Evolutionary conservation across 1,140 invertebrate species (phyloP), one percentile per base, ranked within the genome.

Genomic region (Neelides sp.): DNA sequence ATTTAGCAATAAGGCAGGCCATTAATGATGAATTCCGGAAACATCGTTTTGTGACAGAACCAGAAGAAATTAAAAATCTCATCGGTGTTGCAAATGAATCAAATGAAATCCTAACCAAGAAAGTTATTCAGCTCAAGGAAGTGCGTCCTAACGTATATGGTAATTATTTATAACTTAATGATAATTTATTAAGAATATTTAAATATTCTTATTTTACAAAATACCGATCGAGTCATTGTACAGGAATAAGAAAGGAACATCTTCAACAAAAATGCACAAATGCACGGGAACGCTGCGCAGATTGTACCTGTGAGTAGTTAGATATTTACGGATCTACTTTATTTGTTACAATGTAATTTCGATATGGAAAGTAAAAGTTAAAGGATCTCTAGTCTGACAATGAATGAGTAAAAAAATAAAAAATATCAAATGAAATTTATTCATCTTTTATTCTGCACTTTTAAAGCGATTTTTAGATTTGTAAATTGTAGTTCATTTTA

Each of bases 251-350:
- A 1, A 35, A 41, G 5, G 58, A 59, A 26, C 54, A 59, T 40
- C 24, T 59, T 1, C 44, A 43, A 37, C 13, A 34, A 23, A 59
- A 50, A 22, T 59, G 58, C 23, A 36, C 52, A 2, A 42, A 51
- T 28, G 53, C 47, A 20, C 30, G 50, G 19, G 53, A 55, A 32
- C 30, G 48, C 13, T 59, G 57, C 48, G 57, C 39, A 5, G 43
- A 58, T 32, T 58, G 56, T 22, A 58, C 56, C 2, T 58, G 56
- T 19, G 52, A n/a, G n/a, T n/a, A n/a, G n/a, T n/a, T n/a, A n/a
- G n/a, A n/a, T n/a, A n/a, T n/a, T n/a, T n/a, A n/a, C n/a, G n/a
- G n/a, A n/a, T n/a, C n/a, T n/a, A n/a, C n/a, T n/a, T n/a, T n/a
- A n/a, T n/a, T n/a, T n/a, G n/a, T n/a, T n/a, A n/a, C n/a, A n/a